Conservation (phyloP, 2,113 vertebrate species). For the Sakesphorus luctuosus region DNA sequence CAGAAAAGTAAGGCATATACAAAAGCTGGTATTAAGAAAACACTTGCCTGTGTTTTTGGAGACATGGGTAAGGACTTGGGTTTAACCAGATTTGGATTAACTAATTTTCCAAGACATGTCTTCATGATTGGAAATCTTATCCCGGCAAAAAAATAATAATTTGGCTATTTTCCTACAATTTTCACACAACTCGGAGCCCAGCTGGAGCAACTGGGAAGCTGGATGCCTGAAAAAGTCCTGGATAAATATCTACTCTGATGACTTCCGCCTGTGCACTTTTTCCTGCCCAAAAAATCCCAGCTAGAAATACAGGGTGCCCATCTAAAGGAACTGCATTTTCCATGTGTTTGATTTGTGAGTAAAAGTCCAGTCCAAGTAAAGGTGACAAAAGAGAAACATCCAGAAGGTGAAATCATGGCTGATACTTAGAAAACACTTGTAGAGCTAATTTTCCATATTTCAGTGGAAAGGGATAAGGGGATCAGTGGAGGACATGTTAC, state of each 20-base stretch:
- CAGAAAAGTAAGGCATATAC: background rate
- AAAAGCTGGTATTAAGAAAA: background rate
- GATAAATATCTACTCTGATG: background rate
- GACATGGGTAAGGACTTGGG: background rate
- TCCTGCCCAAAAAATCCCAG: background rate
- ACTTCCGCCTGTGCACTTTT: background rate
- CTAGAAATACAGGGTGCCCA: background rate
- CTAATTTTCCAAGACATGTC: constrained; percentile 7
- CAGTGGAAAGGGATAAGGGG: background rate
- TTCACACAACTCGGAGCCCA: background rate
- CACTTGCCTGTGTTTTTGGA: background rate
- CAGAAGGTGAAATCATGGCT: background rate
- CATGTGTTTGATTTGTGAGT: background rate
- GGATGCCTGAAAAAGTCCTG: background rate
- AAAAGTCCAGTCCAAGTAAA: background rate
- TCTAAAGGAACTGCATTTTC: background rate
- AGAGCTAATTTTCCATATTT: background rate
- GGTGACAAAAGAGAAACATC: background rate
- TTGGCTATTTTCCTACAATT: constrained; percentile 1
- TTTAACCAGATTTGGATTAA: constrained; percentile 4
- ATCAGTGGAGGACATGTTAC: background rate
- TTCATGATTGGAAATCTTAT: constrained; percentile 21
- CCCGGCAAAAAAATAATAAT: background rate
- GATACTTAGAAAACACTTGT: background rate
- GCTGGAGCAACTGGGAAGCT: background rate